Evolutionary conservation across 2,113 vertebrate species (phyloP).

Genomic region (Atrichornis clamosus): DNA sequence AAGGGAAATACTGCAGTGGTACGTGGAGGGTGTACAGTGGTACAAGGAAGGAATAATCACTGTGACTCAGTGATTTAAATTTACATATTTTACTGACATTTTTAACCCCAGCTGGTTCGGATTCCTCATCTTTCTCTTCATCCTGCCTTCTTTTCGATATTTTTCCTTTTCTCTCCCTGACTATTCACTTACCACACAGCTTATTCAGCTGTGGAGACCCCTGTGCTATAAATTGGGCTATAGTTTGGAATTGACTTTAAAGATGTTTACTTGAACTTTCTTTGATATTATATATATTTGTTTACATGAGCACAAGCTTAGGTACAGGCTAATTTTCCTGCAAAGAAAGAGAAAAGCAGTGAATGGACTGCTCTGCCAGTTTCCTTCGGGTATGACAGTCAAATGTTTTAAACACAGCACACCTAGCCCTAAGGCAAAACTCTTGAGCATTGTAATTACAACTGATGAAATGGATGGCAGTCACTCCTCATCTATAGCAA

Average conservation of each 20-base stretch:
- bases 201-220: background rate
- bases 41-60: background rate
- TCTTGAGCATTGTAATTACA: background rate
- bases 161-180: background rate
- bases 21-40: background rate
- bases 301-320: background rate
- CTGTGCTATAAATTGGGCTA: background rate
- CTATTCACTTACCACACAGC: background rate
- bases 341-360: background rate
- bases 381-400: background rate
- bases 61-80: background rate
- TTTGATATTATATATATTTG: rapidly evolving
- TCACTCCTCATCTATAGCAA: background rate
- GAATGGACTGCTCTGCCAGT: background rate
- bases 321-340: background rate
- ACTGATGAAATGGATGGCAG: background rate
- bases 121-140: background rate
- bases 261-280: background rate
- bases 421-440: background rate
- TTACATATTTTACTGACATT: background rate
- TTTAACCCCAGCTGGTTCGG: background rate
- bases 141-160: background rate
- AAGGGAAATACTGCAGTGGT: background rate
- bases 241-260: background rate
- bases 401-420: background rate